Percentiles rank a stretch among this genome's conserved stretches.
These are phyloP conservation scores for Pheosia gnoma DNA, from an alignment of 2,888 invertebrate species.

Conservation along the genomic window DNA sequence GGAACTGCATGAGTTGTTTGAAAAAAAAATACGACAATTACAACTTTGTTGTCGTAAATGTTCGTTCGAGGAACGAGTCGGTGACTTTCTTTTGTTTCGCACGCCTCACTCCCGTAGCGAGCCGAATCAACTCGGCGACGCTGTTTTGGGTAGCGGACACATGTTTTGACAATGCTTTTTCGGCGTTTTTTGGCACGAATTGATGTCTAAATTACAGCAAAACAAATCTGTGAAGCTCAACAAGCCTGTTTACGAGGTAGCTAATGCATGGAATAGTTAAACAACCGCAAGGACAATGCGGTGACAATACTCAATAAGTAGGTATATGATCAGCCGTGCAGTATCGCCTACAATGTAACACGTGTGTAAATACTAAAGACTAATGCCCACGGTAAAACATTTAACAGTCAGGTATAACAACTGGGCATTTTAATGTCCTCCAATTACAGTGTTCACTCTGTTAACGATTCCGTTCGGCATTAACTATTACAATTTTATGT, in stretches of 20 bases:
- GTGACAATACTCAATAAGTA: conserved; percentile 40
- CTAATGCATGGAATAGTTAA: conserved; percentile 37
- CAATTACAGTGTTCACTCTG: conserved; percentile 79
- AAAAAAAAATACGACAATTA: conserved; percentile 61
- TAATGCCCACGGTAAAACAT: conserved; percentile 77
- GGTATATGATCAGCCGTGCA: conserved; percentile 27
- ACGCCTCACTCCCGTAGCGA: conserved; percentile 54
- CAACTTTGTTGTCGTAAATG: conserved; percentile 62
- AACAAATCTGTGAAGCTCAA: conserved; percentile 23
- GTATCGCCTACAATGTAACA: conserved; percentile 67
- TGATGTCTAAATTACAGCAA: conserved; percentile 28
- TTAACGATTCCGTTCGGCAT: conserved; percentile 81
- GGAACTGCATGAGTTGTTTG: conserved; percentile 59
- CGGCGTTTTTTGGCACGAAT: conserved; percentile 26
- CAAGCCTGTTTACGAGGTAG: conserved; percentile 32
- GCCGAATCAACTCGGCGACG: conserved; percentile 62
- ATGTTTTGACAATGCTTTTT: conserved; percentile 63
- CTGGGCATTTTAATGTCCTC: conserved; percentile 79
- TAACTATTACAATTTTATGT: conserved; percentile 83
- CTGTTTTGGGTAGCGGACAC: conserved; percentile 49
- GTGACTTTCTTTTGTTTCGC: conserved; percentile 72
- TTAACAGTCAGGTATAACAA: conserved; percentile 80
- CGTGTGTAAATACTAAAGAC: conserved; percentile 72
- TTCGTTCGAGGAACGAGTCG: conserved; percentile 54
- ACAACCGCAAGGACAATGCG: conserved; percentile 44